A percentile compares a stretch with the other conserved stretches of the same genome.
Conservation (phyloP, 2,888 invertebrate genomes). For the Silvanus unidentatus region DNA sequence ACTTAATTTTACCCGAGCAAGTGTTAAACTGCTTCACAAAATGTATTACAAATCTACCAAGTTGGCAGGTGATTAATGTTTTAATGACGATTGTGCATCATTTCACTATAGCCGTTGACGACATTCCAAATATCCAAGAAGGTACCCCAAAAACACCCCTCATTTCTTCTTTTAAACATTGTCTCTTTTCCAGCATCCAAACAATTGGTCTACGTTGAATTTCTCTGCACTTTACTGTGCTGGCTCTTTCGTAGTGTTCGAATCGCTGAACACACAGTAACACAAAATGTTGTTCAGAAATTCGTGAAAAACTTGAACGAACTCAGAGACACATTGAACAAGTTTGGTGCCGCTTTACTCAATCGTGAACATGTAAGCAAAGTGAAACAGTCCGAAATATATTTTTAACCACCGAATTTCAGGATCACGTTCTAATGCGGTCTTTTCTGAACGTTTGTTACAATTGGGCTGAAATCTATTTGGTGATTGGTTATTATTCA, state of each 20-base stretch:
- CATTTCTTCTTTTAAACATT: constrained; percentile 8
- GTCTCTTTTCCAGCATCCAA: constrained; percentile 22
- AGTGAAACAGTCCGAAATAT: no score
- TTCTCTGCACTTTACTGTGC: constrained; percentile 32
- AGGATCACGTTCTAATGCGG: constrained; percentile 40
- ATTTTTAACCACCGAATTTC: constrained; percentile 12
- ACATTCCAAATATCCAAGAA: constrained; percentile 19
- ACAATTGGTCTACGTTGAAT: constrained; percentile 33
- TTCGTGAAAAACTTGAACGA: constrained; percentile 35
- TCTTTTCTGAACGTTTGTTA: constrained; percentile 39
- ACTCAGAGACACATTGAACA: constrained; percentile 29
- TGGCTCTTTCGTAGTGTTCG: constrained; percentile 35
- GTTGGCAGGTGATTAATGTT: constrained; percentile 39
- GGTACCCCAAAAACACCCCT: constrained; percentile 19
- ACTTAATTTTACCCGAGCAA: constrained; percentile 31
- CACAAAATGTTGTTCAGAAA: constrained; percentile 33
- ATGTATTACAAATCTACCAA: constrained; percentile 33
- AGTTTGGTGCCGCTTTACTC: constrained; percentile 36
- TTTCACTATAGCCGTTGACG: constrained; percentile 29
- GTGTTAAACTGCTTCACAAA: constrained; percentile 34
- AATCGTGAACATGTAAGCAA: constrained; percentile 41
- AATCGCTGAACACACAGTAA: constrained; percentile 38
- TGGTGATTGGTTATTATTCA: constrained; percentile 36
- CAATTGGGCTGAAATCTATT: constrained; percentile 40
- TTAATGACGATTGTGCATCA: constrained; percentile 38